Percentiles rank a stretch among this genome's conserved stretches.
These are phyloP conservation scores for Lepidotrigona ventralis DNA, from an alignment of 1,140 invertebrate species.

Conservation along the genomic window DNA sequence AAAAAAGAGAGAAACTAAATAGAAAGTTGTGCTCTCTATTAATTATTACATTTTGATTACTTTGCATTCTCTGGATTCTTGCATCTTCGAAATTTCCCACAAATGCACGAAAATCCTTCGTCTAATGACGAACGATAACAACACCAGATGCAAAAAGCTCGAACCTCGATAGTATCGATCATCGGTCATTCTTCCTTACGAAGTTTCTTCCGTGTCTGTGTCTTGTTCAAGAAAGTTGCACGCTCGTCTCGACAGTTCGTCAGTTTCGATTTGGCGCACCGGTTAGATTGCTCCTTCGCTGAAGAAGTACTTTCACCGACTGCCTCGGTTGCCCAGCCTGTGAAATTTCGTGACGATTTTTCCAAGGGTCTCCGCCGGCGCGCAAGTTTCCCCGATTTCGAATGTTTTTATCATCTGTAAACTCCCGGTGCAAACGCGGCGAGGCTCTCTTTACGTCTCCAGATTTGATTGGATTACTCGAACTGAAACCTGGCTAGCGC, in stretches of 20 bases:
- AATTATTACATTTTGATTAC: too few relatives aligned
- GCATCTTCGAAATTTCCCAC: too few relatives aligned
- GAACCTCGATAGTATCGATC: not conserved
- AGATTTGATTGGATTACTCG: slow-evolving; percentile 43
- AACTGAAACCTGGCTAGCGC: not conserved
- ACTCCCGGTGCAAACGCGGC: not conserved
- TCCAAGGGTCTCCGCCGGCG: not conserved
- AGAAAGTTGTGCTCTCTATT: too few relatives aligned
- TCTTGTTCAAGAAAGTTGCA: not conserved
- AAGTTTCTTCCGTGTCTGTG: not conserved
- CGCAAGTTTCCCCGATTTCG: slow-evolving; percentile 14
- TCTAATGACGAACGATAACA: too few relatives aligned
- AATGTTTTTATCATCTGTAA: slow-evolving; percentile 39
- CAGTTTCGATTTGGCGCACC: not conserved
- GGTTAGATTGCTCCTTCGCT: not conserved
- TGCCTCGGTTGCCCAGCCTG: too few relatives aligned
- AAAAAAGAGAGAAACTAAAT: too few relatives aligned
- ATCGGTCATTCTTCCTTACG: not conserved
- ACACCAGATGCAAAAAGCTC: too few relatives aligned
- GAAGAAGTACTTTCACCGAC: not conserved
- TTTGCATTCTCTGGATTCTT: too few relatives aligned
- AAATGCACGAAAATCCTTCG: too few relatives aligned
- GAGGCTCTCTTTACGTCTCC: slow-evolving; percentile 20
- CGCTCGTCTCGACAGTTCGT: not conserved
- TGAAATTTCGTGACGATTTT: slow-evolving; percentile 13